Evolutionary conservation across 2,797 vertebrate species (phyloP).

Genomic region (Lophura swinhoii): DNA sequence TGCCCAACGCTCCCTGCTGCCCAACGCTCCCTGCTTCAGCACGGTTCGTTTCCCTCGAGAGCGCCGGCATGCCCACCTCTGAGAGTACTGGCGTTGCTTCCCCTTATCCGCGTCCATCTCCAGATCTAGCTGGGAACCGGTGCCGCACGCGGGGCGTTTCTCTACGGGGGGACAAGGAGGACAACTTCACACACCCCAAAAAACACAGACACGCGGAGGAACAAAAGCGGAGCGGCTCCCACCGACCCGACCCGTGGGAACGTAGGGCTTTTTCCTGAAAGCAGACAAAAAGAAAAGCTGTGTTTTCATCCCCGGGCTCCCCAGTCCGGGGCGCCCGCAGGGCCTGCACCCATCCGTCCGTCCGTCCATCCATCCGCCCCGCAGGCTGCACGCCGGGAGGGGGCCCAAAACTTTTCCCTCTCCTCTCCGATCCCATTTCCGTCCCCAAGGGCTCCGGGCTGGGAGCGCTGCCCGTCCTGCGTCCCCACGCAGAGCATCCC

Average conservation of each 20-base stretch:
- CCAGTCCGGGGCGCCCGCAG: neutral
- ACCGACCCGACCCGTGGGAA: slow-evolving; percentile 63
- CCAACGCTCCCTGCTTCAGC: too few relatives aligned
- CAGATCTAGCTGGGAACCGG: slow-evolving; percentile 68
- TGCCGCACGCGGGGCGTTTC: slow-evolving; percentile 68
- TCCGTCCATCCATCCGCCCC: too few relatives aligned
- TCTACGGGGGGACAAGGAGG: slow-evolving; percentile 72
- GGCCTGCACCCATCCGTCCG: slow-evolving; percentile 18
- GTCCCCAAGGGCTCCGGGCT: neutral
- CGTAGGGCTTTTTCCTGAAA: slow-evolving; percentile 44
- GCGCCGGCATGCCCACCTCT: slow-evolving; percentile 63
- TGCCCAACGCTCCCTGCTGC: too few relatives aligned
- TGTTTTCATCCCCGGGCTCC: neutral
- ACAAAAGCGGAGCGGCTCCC: slow-evolving; percentile 62
- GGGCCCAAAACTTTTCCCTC: slow-evolving; percentile 44
- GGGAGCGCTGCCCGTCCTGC: too few relatives aligned
- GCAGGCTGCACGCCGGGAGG: neutral
- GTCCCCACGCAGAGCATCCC: too few relatives aligned
- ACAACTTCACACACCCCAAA: slow-evolving; percentile 69
- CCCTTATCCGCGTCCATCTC: slow-evolving; percentile 71
- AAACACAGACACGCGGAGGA: slow-evolving; percentile 45
- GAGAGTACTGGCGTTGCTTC: slow-evolving; percentile 71
- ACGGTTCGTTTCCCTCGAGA: neutral
- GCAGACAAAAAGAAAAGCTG: neutral
- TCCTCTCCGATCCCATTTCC: slow-evolving; percentile 35